Conservation (phyloP, 2,888 invertebrate genomes). For the Drosophila hamatofila region DNA sequence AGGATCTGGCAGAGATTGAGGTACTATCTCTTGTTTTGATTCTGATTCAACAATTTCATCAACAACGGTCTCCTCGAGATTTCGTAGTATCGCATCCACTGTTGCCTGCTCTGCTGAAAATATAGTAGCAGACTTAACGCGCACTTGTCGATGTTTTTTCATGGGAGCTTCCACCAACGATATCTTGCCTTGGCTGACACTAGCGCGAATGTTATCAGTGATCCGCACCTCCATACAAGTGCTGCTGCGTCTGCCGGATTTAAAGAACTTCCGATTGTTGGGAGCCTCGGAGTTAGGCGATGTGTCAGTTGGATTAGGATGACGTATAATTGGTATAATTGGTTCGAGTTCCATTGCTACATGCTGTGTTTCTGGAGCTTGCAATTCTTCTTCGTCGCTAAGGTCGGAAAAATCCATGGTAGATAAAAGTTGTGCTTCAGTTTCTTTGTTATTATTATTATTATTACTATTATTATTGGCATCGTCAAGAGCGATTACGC, state of each 20-base stretch:
- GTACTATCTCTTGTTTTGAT: not conserved
- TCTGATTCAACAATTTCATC: slow-evolving; percentile 65
- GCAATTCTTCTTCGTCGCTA: slow-evolving; percentile 54
- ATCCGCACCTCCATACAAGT: slow-evolving; percentile 82
- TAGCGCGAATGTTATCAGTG: slow-evolving; percentile 81
- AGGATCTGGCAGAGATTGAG: not conserved
- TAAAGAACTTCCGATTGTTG: slow-evolving; percentile 82
- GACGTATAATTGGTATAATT: slow-evolving; percentile 68
- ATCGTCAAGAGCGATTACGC: slow-evolving; percentile 46
- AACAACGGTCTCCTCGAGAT: slow-evolving; percentile 75
- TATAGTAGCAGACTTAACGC: slow-evolving; percentile 64
- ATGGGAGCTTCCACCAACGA: slow-evolving; percentile 64
- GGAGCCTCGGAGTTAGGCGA: slow-evolving; percentile 29
- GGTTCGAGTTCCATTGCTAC: slow-evolving; percentile 58
- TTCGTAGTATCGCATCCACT: slow-evolving; percentile 83
- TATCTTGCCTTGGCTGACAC: slow-evolving; percentile 81
- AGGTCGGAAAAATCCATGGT: slow-evolving; percentile 71
- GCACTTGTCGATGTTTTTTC: slow-evolving; percentile 49
- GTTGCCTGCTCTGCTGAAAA: slow-evolving; percentile 84
- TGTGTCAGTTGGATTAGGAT: slow-evolving; percentile 21
- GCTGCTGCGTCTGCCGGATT: slow-evolving; percentile 72
- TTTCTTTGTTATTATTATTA: slow-evolving; percentile 41
- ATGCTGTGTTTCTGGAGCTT: not conserved
- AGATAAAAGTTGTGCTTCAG: not conserved
- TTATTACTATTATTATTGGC: slow-evolving; percentile 57